Percentiles rank a stretch among this genome's conserved stretches.
phyloP scores from a whole-genome alignment of 2,113 vertebrate genomes.

The Actenoides lindsayi region DNA sequence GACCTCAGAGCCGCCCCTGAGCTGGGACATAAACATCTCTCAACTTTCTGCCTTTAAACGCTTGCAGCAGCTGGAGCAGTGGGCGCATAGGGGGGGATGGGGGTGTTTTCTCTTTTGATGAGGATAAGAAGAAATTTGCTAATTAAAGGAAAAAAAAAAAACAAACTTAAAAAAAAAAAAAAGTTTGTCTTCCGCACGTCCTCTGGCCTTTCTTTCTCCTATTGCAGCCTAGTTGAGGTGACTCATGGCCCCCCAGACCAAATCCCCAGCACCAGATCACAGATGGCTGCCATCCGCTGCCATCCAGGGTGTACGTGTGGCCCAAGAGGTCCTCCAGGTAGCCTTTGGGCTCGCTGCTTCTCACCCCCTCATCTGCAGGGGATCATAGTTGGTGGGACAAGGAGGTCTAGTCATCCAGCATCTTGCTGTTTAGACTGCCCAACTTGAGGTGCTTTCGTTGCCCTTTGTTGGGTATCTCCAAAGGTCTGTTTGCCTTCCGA shows the following conservation, averaged over 20 bases:
- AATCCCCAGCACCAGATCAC: background rate
- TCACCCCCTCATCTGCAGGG: background rate
- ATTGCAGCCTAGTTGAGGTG: background rate
- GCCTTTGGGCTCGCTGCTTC: background rate
- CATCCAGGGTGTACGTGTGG: rapidly evolving
- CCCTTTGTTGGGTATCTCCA: background rate
- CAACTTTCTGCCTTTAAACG: conserved; percentile 43
- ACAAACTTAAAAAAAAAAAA: background rate
- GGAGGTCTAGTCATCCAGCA: background rate
- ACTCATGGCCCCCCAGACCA: background rate
- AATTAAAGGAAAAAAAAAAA: conserved; percentile 56
- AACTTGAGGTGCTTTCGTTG: background rate
- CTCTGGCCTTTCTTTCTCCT: conserved; percentile 36
- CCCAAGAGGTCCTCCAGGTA: background rate
- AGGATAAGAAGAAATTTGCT: conserved; percentile 58
- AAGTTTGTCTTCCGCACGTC: conserved; percentile 33
- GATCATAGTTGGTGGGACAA: background rate
- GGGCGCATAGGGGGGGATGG: background rate
- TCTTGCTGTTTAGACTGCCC: background rate
- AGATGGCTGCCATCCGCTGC: background rate
- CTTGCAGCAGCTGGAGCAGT: conserved; percentile 44
- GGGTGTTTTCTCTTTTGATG: background rate
- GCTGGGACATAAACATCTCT: conserved; percentile 18
- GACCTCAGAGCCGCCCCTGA: background rate
- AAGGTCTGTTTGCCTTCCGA: conserved; percentile 9